Conservation (phyloP, 2,888 invertebrate genomes). For the Noctua pronuba region DNA sequence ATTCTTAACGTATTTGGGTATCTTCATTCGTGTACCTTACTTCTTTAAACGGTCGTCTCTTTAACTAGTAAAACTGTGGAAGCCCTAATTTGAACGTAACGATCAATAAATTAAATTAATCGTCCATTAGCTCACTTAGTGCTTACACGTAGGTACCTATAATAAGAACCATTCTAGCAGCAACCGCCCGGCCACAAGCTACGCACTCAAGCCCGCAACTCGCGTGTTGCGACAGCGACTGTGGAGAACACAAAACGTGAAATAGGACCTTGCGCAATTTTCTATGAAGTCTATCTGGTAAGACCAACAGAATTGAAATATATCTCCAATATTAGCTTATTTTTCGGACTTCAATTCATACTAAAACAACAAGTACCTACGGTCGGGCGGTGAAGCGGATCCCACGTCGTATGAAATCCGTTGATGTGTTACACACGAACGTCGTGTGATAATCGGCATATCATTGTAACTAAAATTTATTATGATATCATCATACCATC, state of each 20-base stretch:
- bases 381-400: no score
- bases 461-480: no score
- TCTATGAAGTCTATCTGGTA: no score
- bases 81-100: constrained; percentile 13
- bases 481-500: no score
- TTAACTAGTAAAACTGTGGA: neutral
- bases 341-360: no score
- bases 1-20: neutral
- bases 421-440: no score
- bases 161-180: neutral
- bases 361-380: no score
- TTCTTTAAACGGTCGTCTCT: neutral
- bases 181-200: neutral
- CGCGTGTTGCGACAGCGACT: neutral
- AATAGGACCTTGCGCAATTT: no score
- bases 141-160: neutral
- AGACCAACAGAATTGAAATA: no score
- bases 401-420: no score
- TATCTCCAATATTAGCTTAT: no score
- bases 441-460: no score
- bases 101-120: constrained; percentile 35
- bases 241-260: neutral
- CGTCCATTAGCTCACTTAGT: neutral
- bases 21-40: neutral
- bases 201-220: neutral